phyloP scores from a whole-genome alignment of 2,797 vertebrate species.

The Amblyraja radiata region DNA sequence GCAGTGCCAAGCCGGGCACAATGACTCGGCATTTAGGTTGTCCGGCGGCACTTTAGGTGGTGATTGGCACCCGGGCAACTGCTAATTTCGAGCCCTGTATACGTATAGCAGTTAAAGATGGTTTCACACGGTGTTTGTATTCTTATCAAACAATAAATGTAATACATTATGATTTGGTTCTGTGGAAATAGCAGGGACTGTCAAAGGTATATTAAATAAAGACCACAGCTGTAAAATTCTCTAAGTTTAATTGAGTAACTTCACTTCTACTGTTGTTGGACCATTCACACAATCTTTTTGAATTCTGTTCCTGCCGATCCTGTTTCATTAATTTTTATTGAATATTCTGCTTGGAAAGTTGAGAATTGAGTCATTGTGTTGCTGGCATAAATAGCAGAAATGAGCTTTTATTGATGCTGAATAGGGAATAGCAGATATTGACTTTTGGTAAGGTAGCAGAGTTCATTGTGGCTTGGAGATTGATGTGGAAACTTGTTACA shows the following conservation, averaged over 20 bases:
- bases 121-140: neutral
- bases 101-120: neutral
- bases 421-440: neutral
- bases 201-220: neutral
- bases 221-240: neutral
- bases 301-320: neutral
- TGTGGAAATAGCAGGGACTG: neutral
- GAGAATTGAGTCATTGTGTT: neutral
- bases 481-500: neutral
- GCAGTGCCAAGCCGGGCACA: too few relatives aligned
- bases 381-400: neutral
- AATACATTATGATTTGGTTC: neutral
- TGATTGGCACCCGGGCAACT: too few relatives aligned
- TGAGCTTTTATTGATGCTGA: neutral
- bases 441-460: neutral
- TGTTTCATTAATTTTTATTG: neutral
- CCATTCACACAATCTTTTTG: neutral
- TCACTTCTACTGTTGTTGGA: neutral
- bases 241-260: neutral
- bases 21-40: too few relatives aligned
- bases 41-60: too few relatives aligned
- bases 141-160: too few relatives aligned
- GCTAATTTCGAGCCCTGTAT: too few relatives aligned
- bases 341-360: neutral
- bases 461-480: neutral